Conservation (phyloP, 23 tunicate species). For the Aplidium turbinatum region DNA sequence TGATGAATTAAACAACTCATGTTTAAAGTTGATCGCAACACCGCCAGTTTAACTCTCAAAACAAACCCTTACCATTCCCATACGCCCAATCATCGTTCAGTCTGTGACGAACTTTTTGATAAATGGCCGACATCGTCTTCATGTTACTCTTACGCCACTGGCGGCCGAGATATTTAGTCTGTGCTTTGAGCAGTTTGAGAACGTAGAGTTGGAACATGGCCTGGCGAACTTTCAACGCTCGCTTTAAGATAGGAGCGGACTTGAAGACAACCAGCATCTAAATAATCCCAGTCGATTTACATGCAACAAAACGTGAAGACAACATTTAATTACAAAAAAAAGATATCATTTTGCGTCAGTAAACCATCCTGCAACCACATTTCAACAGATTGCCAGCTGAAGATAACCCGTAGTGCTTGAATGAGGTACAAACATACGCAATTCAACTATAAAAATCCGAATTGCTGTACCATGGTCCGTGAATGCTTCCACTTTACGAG, state of each 20-base stretch:
- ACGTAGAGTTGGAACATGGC: conserved; percentile 95
- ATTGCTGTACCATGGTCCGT: conserved; percentile 73
- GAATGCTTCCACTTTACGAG: conserved; percentile 96
- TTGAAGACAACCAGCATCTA: conserved; percentile 98
- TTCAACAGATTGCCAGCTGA: too few species aligned
- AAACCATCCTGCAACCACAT: too few species aligned
- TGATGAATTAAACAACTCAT: too few species aligned
- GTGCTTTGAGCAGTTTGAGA: conserved; percentile 90
- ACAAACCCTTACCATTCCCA: conserved; percentile 60
- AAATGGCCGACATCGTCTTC: conserved; percentile 95
- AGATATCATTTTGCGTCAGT: too few species aligned
- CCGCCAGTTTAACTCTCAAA: too few species aligned
- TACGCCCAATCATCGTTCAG: conserved; percentile 98
- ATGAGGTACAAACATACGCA: too few species aligned
- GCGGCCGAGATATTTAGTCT: conserved; percentile 93
- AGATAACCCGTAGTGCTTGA: too few species aligned
- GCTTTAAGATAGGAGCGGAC: conserved; percentile 91
- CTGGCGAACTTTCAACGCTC: conserved; percentile 89
- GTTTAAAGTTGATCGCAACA: too few species aligned
- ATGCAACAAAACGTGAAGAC: too few species aligned
- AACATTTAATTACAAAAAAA: too few species aligned
- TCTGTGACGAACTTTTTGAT: conserved; percentile 94
- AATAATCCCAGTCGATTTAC: too few species aligned
- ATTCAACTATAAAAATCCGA: too few species aligned
- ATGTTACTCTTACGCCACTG: conserved; percentile 95